Conservation (phyloP, 2,888 invertebrate species). For the Brenthis daphne region DNA sequence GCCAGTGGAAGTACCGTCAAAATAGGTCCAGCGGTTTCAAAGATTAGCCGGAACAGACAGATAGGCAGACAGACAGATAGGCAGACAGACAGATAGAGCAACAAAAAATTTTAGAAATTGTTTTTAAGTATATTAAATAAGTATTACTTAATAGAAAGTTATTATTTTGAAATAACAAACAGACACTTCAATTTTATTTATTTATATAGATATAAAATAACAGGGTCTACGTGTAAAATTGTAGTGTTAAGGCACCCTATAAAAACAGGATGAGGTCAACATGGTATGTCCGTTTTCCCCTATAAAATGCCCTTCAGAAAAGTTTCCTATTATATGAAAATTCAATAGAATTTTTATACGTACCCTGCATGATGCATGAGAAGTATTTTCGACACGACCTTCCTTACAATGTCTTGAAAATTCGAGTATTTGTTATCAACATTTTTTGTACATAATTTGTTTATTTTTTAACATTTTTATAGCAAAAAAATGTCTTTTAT, state of each 20-base stretch:
- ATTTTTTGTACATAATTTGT: not conserved
- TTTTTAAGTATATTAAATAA: too few relatives aligned
- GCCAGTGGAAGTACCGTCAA: too few relatives aligned
- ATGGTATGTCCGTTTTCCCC: slow-evolving; percentile 10
- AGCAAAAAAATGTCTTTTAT: too few relatives aligned
- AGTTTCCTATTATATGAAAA: slow-evolving; percentile 30
- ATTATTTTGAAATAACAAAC: not conserved
- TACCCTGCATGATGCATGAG: not conserved
- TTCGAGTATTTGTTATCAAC: not conserved
- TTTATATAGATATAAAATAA: not conserved
- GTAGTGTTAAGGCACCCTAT: slow-evolving; percentile 5
- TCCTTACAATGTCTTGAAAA: not conserved
- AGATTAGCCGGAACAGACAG: too few relatives aligned
- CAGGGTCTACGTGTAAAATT: not conserved
- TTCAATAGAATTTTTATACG: slow-evolving; percentile 35
- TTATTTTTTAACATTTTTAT: too few relatives aligned
- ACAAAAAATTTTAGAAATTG: too few relatives aligned
- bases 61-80: too few relatives aligned
- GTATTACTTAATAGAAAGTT: too few relatives aligned
- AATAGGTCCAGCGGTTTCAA: too few relatives aligned
- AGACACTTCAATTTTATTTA: not conserved
- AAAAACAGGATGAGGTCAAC: slow-evolving; percentile 22
- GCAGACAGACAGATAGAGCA: too few relatives aligned
- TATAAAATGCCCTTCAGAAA: slow-evolving; percentile 32
- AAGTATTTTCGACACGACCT: slow-evolving; percentile 6